Percentiles rank a stretch among this genome's conserved stretches.
These are phyloP conservation scores for Plemyria rubiginata DNA, from an alignment of 2,888 invertebrate genomes.

Conservation along the genomic window DNA sequence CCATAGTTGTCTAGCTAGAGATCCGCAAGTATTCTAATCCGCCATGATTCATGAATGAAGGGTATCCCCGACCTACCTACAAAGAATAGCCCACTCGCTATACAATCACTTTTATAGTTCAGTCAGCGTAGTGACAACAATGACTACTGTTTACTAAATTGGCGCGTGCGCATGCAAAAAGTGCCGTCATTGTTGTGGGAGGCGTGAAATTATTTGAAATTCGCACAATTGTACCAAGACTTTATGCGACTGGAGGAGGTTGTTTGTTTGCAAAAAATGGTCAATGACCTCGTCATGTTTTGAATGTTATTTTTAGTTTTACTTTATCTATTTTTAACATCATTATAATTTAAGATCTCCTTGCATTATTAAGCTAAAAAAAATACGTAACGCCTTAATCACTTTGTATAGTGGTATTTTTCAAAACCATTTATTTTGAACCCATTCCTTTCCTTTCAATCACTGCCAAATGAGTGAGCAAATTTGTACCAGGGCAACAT, in stretches of 20 bases:
- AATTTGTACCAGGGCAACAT: conserved; percentile 59
- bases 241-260: conserved; percentile 58
- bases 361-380: not conserved
- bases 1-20: conserved; percentile 57
- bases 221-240: conserved; percentile 82
- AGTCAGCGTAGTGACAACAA: conserved; percentile 76
- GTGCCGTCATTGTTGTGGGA: conserved; percentile 59
- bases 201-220: conserved; percentile 77
- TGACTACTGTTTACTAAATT: conserved; percentile 57
- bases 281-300: conserved; percentile 38
- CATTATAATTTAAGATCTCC: not conserved
- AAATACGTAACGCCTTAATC: not conserved
- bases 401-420: not conserved
- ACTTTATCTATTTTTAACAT: conserved; percentile 22
- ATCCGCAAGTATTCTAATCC: conserved; percentile 62
- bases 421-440: not conserved
- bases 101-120: conserved; percentile 68
- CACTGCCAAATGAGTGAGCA: conserved; percentile 52
- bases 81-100: conserved; percentile 65
- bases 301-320: conserved; percentile 24
- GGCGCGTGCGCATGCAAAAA: conserved; percentile 74
- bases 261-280: conserved; percentile 58
- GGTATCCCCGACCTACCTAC: conserved; percentile 80
- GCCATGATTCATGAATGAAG: conserved; percentile 61
- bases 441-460: conserved; percentile 47